phyloP scores from a whole-genome alignment of 2,113 vertebrate genomes.

The Paramisgurnus dabryanus region DNA sequence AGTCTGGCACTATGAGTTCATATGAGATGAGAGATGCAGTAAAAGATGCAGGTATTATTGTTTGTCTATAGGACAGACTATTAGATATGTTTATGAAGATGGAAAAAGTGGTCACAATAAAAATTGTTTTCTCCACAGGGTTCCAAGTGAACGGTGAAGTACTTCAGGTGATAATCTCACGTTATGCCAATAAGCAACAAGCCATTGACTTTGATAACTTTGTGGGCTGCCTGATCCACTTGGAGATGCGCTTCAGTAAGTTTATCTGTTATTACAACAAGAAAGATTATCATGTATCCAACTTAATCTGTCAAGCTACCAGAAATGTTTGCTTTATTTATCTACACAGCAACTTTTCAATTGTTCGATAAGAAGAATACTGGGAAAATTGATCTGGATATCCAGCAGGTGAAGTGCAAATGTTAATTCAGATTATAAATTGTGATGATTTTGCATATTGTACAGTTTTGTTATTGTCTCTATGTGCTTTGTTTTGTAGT shows the following conservation, averaged over 20 bases:
- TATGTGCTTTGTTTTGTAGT: conserved; percentile 55
- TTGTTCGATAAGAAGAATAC: conserved; percentile 61
- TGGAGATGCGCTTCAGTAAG: too few species aligned
- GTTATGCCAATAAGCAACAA: too few species aligned
- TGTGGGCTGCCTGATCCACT: too few species aligned
- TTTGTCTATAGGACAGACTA: neutral
- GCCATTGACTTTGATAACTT: too few species aligned
- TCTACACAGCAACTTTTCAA: conserved; percentile 62
- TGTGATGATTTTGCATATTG: neutral
- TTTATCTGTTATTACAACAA: too few species aligned
- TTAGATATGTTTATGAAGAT: too few species aligned
- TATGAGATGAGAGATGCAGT: conserved; percentile 12
- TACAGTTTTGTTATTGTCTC: neutral
- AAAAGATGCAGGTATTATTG: conserved; percentile 59
- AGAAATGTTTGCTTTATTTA: neutral
- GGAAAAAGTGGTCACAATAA: too few species aligned
- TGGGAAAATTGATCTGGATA: conserved; percentile 64
- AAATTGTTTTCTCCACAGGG: conserved; percentile 63
- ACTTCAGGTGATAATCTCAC: too few species aligned
- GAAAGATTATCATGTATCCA: too few species aligned
- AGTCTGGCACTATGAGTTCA: too few species aligned
- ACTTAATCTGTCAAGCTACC: neutral
- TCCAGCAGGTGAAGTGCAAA: conserved; percentile 60
- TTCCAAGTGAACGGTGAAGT: conserved; percentile 61
- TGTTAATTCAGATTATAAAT: neutral